Percentiles rank a stretch among this genome's conserved stretches.
phyloP scores from a whole-genome alignment of 2,797 vertebrate species.

The Sus cebifrons region DNA sequence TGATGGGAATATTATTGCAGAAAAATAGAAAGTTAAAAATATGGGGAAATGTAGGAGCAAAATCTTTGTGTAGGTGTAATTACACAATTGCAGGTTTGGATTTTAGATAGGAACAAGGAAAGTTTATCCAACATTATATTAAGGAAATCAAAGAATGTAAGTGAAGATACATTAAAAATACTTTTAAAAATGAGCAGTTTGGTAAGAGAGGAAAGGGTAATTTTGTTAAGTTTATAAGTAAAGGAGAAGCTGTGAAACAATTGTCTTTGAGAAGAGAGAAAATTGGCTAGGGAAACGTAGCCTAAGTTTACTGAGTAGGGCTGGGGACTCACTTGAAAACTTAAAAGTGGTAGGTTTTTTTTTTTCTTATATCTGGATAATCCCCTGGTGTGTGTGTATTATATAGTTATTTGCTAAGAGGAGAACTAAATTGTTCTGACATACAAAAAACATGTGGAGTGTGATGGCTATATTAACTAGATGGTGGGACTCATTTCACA shows the following conservation, averaged over 20 bases:
- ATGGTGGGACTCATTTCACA: no score
- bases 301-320: background rate
- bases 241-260: background rate
- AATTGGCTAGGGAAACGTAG: background rate
- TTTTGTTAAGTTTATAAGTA: background rate
- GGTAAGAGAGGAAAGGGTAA: background rate
- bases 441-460: no score
- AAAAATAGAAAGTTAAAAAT: background rate
- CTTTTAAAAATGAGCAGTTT: background rate
- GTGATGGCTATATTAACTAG: no score
- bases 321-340: background rate
- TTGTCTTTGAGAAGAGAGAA: background rate
- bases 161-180: background rate
- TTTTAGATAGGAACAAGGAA: background rate
- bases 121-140: background rate
- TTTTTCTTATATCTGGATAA: no score
- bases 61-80: background rate
- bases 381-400: no score
- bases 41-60: background rate
- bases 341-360: no score
- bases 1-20: background rate
- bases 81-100: background rate
- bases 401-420: no score
- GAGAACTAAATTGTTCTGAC: no score
- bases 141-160: background rate